These are phyloP conservation scores for Heterodera filipjevi DNA, from an alignment of 2,888 invertebrate species.

Conservation along the genomic window DNA sequence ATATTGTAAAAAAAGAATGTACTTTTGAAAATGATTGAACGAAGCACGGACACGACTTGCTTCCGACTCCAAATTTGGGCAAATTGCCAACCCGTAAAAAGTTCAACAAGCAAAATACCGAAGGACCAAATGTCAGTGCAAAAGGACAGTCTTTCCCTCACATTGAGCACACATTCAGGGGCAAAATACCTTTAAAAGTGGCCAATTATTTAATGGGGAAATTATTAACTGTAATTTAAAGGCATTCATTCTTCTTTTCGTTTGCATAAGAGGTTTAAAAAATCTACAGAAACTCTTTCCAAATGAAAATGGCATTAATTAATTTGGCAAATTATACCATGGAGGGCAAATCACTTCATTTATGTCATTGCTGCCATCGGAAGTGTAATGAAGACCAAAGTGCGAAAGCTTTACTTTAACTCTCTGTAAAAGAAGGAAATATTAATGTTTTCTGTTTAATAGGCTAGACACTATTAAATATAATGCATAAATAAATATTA, in stretches of 20 bases:
- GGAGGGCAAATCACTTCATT: conserved; percentile 69
- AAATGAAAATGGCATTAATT: too few species aligned
- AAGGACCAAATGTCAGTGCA: conserved; percentile 85
- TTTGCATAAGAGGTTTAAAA: too few species aligned
- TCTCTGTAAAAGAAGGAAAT: conserved; percentile 7
- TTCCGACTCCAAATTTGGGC: conserved; percentile 39
- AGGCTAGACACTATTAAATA: not conserved
- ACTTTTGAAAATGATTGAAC: conserved; percentile 38
- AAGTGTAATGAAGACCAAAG: conserved; percentile 91
- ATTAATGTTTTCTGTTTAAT: not conserved
- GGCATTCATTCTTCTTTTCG: too few species aligned
- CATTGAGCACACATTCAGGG: conserved; percentile 36
- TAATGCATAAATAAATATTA: not conserved
- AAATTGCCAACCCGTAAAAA: conserved; percentile 70
- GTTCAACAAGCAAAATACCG: conserved; percentile 85
- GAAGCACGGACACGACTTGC: conserved; percentile 38
- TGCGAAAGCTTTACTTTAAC: conserved; percentile 77
- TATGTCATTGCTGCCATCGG: conserved; percentile 82
- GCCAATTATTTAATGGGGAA: too few species aligned
- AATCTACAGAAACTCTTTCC: too few species aligned
- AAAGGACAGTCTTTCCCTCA: not conserved
- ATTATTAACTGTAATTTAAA: too few species aligned
- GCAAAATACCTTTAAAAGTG: conserved; percentile 29
- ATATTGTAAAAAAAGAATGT: not conserved
- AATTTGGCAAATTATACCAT: conserved; percentile 13